Base-by-base conservation (phyloP, 1,140 invertebrate genomes). In the Papilio xuthus region DNA sequence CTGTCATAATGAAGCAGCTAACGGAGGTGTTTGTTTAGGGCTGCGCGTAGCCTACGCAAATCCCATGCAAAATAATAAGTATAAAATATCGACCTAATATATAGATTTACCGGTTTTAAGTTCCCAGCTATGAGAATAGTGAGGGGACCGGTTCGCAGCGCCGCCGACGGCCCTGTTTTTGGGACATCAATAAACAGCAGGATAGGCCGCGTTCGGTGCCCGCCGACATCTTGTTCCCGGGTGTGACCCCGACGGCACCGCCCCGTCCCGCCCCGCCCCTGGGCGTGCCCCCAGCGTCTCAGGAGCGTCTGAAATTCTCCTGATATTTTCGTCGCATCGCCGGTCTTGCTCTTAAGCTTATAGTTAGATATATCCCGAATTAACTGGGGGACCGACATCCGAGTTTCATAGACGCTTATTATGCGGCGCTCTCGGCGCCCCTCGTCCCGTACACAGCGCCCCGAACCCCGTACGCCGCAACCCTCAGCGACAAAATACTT, bases 211-310 rank as follows among this genome's bases (percentile, higher is more conserved):
- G 47, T 2, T 6, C 47, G 42, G 41, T 89, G 85, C 79, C 79
- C 80, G 86, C 84, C 84, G 85, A 86, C 88, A 89, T 89, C 89
- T 90, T 89, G 88, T 89, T 86, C 84, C 78, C 85, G 80, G 83
- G 82, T 83, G 71, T 90, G 86, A 88, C 86, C 83, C 75, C 56
- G 83, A 82, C 86, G 87, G 89, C 89, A 86, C 83, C 84, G 82
- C 82, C 83, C 84, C 85, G 85, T 84, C 84, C 83, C 81, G 80
- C 86, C 82, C 84, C 87, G 80, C 87, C 85, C 82, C 76, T 81
- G 87, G 85, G 86, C 85, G 87, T 81, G 80, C 84, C 84, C 84
- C 84, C 75, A 77, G 75, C 78, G 81, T 84, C 86, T 85, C 82
- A 89, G 87, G 83, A 89, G 80, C 83, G 81, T 77, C 82, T 78